Percentiles rank a stretch among this genome's conserved stretches.
These are phyloP conservation scores for Ciconia stormi DNA, from an alignment of 2,113 vertebrate genomes.

Conservation along the genomic window DNA sequence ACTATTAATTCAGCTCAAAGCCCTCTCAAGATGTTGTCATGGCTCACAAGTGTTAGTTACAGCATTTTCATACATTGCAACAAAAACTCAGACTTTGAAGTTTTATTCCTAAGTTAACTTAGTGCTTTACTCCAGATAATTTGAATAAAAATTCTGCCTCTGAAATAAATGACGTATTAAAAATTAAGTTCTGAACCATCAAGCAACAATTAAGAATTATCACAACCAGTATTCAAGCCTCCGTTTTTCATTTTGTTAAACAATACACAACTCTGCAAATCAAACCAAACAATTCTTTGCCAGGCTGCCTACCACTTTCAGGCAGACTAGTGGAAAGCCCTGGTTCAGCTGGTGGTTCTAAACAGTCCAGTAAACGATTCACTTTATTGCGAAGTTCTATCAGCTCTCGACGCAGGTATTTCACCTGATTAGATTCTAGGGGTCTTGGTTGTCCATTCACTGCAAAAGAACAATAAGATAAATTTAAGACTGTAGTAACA, in stretches of 20 bases:
- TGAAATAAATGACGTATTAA: background rate
- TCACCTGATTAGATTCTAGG: conserved; percentile 96
- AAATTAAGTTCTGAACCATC: background rate
- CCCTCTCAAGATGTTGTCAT: background rate
- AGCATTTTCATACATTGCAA: background rate
- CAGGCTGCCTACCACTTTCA: conserved; percentile 81
- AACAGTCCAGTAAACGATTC: conserved; percentile 91
- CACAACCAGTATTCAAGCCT: background rate
- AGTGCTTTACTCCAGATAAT: background rate
- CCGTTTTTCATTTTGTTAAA: background rate
- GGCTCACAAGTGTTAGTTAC: background rate
- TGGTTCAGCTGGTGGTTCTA: conserved; percentile 92
- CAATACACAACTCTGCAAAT: background rate
- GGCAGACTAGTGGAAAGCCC: conserved; percentile 81
- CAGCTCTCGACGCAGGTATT: conserved; percentile 94
- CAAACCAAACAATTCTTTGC: background rate
- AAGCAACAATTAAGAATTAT: background rate
- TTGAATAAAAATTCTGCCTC: background rate
- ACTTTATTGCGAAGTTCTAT: conserved; percentile 98
- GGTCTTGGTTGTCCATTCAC: conserved; percentile 97
- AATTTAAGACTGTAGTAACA: background rate
- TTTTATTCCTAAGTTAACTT: background rate
- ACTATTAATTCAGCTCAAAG: background rate
- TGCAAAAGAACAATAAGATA: conserved; percentile 66
- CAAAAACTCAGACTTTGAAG: background rate